Evolutionary conservation across 1,140 invertebrate species (phyloP).

Genomic region (Arctopsyche grandis): DNA sequence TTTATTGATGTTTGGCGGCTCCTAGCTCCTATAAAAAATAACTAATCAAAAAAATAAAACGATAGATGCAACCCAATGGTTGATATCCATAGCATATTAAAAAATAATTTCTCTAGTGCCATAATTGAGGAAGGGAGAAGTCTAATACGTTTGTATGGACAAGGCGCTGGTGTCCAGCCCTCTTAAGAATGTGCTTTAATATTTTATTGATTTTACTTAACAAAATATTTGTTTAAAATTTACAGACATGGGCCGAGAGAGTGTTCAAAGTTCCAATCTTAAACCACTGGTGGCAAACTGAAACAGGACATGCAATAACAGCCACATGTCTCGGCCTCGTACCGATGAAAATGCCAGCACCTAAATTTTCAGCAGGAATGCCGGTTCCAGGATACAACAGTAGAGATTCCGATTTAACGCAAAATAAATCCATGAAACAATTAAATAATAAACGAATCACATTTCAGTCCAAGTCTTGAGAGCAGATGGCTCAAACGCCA

Average conservation of each 20-base stretch:
- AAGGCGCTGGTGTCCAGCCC: too few species aligned
- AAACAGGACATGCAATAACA: conserved; percentile 91
- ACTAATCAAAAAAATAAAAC: too few species aligned
- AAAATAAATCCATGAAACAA: not conserved
- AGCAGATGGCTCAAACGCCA: conserved; percentile 75
- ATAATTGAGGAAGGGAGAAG: too few species aligned
- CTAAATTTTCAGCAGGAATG: conserved; percentile 75
- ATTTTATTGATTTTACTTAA: not conserved
- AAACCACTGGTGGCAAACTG: conserved; percentile 98
- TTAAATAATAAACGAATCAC: conserved; percentile 53
- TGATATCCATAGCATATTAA: too few species aligned
- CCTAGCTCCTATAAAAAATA: too few species aligned
- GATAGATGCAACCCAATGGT: too few species aligned
- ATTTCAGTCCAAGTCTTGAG: conserved; percentile 77
- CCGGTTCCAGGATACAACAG: conserved; percentile 85
- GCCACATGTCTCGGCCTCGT: conserved; percentile 83
- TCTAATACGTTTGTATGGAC: too few species aligned
- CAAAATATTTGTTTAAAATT: too few species aligned
- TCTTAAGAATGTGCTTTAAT: too few species aligned
- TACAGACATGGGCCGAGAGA: conserved; percentile 81
- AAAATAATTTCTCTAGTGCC: too few species aligned
- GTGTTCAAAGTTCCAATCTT: conserved; percentile 85
- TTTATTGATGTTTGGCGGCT: too few species aligned
- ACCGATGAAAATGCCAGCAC: conserved; percentile 67
- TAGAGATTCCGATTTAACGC: conserved; percentile 60